These are phyloP conservation scores for Parazoanthus atlanticus DNA, from an alignment of 92 coral and sea anemone species.

Conservation along the genomic window DNA sequence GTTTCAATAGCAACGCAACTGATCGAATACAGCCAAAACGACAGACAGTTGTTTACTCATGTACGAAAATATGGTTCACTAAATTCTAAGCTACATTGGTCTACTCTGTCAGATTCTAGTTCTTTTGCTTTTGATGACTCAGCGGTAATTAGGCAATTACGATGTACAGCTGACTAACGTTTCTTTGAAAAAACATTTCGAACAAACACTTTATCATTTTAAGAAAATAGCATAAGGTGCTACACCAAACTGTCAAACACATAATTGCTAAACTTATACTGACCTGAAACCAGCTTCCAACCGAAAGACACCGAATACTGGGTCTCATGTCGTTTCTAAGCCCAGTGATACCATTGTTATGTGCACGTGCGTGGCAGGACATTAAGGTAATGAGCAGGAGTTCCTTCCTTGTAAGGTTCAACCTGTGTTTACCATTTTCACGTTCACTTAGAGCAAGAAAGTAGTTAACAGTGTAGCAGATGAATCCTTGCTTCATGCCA, in stretches of 20 bases:
- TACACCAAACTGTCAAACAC: neutral
- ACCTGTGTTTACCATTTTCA: neutral
- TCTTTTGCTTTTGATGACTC: neutral
- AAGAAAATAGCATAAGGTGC: neutral
- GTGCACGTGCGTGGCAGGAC: neutral
- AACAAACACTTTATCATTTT: neutral
- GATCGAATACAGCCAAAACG: too few species aligned
- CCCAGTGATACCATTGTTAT: neutral
- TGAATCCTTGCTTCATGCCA: constrained; percentile 23
- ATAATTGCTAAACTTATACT: neutral
- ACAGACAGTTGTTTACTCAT: too few species aligned
- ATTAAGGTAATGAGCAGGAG: neutral
- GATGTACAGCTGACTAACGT: neutral
- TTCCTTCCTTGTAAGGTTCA: constrained; percentile 24
- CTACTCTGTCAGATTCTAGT: neutral
- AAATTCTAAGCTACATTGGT: neutral
- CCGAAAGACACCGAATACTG: constrained; percentile 27
- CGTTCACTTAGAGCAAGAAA: constrained; percentile 33
- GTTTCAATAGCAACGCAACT: too few species aligned
- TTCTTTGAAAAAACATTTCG: neutral
- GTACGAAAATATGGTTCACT: neutral
- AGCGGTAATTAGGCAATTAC: neutral
- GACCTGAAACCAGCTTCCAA: constrained; percentile 39
- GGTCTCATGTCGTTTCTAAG: neutral
- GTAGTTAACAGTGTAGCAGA: constrained; percentile 21